Evolutionary conservation across 2,888 invertebrate species (phyloP).

Genomic region (Leucophenga montana): DNA sequence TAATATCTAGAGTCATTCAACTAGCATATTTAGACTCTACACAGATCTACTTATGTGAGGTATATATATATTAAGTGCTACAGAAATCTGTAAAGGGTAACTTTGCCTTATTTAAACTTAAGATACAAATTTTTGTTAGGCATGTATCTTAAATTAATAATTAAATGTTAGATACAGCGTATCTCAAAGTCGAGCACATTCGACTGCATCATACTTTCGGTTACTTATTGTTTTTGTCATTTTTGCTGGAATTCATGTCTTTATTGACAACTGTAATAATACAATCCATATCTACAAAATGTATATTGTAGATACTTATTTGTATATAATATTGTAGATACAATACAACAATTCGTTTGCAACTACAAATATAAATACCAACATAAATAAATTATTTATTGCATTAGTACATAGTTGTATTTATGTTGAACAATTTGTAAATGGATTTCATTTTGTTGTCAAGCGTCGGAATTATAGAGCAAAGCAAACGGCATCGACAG

Average conservation of each 20-base stretch:
- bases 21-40: too few species aligned
- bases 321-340: background rate
- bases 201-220: too few species aligned
- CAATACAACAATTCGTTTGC: background rate
- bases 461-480: background rate
- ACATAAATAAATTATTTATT: conserved; percentile 18
- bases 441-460: background rate
- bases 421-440: conserved; percentile 19
- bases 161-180: too few species aligned
- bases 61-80: too few species aligned
- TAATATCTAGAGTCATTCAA: too few species aligned
- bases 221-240: background rate
- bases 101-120: too few species aligned
- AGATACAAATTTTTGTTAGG: too few species aligned
- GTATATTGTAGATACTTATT: too few species aligned
- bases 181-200: too few species aligned
- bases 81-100: too few species aligned
- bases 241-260: conserved; percentile 7
- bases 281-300: background rate
- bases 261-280: conserved; percentile 17
- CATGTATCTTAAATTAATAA: too few species aligned
- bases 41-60: too few species aligned
- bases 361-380: background rate
- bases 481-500: background rate
- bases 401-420: background rate